A percentile compares a stretch with the other conserved stretches of the same genome.
These are phyloP conservation scores for Tinea trinotella DNA, from an alignment of 2,888 invertebrate species.

Conservation along the genomic window DNA sequence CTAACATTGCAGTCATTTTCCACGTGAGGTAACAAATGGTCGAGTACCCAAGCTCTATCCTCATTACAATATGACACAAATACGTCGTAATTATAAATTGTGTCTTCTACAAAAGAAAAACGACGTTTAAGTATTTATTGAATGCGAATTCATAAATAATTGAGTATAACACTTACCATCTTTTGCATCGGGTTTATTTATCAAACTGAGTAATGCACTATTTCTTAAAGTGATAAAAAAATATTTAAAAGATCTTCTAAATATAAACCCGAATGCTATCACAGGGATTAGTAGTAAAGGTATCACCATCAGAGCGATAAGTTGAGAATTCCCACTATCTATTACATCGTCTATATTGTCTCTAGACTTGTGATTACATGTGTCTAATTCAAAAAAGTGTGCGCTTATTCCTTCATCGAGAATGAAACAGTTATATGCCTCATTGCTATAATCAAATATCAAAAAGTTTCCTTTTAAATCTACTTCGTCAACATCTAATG, in stretches of 20 bases:
- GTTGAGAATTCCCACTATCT: slow-evolving; percentile 23
- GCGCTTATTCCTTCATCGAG: slow-evolving; percentile 30
- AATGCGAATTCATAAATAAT: background rate
- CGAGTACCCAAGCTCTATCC: slow-evolving; percentile 76
- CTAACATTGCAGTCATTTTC: slow-evolving; percentile 72
- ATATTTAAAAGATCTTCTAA: slow-evolving; percentile 71
- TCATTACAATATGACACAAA: slow-evolving; percentile 79
- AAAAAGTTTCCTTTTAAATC: slow-evolving; percentile 32
- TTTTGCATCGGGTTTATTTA: slow-evolving; percentile 50
- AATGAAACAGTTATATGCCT: slow-evolving; percentile 35
- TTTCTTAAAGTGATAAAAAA: slow-evolving; percentile 72
- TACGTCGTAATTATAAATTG: slow-evolving; percentile 71
- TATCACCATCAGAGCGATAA: slow-evolving; percentile 33
- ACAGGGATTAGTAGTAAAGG: slow-evolving; percentile 33
- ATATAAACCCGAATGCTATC: slow-evolving; percentile 31
- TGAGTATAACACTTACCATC: slow-evolving; percentile 37
- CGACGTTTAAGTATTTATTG: background rate
- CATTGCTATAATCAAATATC: slow-evolving; percentile 36
- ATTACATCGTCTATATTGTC: slow-evolving; percentile 28
- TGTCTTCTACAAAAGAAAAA: slow-evolving; percentile 31
- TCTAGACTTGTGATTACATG: slow-evolving; percentile 31
- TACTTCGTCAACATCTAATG: slow-evolving; percentile 22
- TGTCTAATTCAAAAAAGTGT: slow-evolving; percentile 27
- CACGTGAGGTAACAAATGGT: slow-evolving; percentile 74
- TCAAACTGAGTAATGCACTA: slow-evolving; percentile 66